phyloP scores from a whole-genome alignment of 2,888 invertebrate genomes.

The Lepetodrilus schrolli region DNA sequence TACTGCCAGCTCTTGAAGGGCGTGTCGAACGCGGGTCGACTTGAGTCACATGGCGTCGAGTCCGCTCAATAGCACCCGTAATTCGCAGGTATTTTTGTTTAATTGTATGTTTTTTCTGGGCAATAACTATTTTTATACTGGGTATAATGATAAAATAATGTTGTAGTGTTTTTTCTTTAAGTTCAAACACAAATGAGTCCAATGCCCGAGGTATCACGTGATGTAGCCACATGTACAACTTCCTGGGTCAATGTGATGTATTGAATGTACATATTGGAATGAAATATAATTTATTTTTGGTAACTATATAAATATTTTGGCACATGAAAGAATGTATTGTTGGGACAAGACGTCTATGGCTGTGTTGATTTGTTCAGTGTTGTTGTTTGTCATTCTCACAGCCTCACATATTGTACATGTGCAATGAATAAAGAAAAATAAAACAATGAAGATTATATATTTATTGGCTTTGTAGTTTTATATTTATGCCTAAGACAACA shows the following conservation, averaged over 20 bases:
- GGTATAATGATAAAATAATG: too few species aligned
- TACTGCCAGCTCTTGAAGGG: not conserved
- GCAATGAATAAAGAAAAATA: slow-evolving; percentile 2
- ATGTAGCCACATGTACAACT: not conserved
- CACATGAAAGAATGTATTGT: slow-evolving; percentile 17
- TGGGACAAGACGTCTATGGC: not conserved
- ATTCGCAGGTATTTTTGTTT: not conserved
- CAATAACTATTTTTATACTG: too few species aligned
- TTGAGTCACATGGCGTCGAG: slow-evolving; percentile 1
- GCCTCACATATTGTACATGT: not conserved
- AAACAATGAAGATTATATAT: too few species aligned
- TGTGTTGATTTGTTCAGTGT: not conserved
- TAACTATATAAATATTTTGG: not conserved
- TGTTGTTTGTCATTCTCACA: not conserved
- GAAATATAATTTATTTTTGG: slow-evolving; percentile 17
- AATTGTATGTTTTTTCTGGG: not conserved
- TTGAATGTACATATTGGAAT: slow-evolving; percentile 13
- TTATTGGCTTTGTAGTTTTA: too few species aligned
- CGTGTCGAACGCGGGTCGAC: not conserved
- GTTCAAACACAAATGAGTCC: too few species aligned
- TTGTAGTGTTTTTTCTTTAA: too few species aligned
- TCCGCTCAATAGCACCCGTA: not conserved
- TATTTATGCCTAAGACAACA: too few species aligned
- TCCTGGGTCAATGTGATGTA: not conserved
- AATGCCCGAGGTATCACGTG: too few species aligned